phyloP scores from a whole-genome alignment of 2,113 vertebrate genomes.

The Sander lucioperca region DNA sequence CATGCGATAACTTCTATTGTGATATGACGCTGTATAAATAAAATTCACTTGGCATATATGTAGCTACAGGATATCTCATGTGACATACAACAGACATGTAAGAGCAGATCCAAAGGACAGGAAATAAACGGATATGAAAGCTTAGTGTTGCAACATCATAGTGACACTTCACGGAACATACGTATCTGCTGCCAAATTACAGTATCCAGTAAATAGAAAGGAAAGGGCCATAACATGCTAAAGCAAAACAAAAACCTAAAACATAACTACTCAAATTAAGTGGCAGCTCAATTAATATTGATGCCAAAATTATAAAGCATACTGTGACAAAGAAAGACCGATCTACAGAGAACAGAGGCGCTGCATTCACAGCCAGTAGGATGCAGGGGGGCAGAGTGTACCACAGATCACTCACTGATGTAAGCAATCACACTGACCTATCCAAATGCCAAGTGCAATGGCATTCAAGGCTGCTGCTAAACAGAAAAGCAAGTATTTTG shows the following conservation, averaged over 20 bases:
- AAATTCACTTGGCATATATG: background rate
- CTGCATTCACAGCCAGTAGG: constrained; percentile 12
- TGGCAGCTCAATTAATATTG: constrained; percentile 14
- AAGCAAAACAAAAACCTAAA: constrained; percentile 1
- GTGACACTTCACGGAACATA: background rate
- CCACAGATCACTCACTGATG: constrained; percentile 47
- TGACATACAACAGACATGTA: background rate
- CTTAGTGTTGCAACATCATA: background rate
- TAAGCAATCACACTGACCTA: constrained; percentile 53
- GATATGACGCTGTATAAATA: no score
- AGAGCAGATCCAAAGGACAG: background rate
- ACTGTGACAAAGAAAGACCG: constrained; percentile 13
- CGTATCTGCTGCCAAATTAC: background rate
- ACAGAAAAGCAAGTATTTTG: constrained; percentile 9
- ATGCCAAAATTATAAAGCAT: constrained; percentile 11
- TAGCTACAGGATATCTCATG: background rate
- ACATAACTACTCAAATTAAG: constrained; percentile 16
- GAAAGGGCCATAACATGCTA: background rate
- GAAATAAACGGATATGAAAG: constrained; percentile 32
- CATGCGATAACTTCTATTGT: no score
- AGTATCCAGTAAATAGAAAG: background rate
- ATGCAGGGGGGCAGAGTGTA: constrained; percentile 34
- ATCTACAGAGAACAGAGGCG: constrained; percentile 16
- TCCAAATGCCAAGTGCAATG: constrained; percentile 54
- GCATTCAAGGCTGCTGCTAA: constrained; percentile 10